Conservation (phyloP, 2,797 vertebrate species). For the Falco cherrug region DNA sequence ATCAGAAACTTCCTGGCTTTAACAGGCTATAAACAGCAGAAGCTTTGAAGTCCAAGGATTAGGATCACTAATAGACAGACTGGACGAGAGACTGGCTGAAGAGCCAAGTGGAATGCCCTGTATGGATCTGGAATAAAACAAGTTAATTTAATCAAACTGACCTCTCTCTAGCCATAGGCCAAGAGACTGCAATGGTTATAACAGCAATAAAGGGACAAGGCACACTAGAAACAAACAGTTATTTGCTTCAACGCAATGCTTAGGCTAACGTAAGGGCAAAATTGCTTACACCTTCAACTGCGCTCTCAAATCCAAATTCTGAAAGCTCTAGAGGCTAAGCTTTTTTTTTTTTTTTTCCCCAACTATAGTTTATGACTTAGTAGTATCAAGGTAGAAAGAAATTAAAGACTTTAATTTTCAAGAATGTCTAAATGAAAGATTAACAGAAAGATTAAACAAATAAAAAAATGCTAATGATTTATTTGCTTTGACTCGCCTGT, state of each 20-base stretch:
- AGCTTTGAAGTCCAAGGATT: slow-evolving; percentile 82
- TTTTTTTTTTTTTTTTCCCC: neutral
- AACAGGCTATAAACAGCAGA: slow-evolving; percentile 84
- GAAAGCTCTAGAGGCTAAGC: neutral
- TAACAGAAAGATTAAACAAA: neutral
- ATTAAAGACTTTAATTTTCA: neutral
- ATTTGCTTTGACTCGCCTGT: neutral
- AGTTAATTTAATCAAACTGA: slow-evolving; percentile 73
- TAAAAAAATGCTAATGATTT: neutral
- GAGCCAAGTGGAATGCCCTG: slow-evolving; percentile 73
- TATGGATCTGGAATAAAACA: slow-evolving; percentile 73
- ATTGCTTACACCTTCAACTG: neutral
- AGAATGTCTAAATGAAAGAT: neutral
- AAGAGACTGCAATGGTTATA: slow-evolving; percentile 52
- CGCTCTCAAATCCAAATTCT: neutral
- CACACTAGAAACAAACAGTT: slow-evolving; percentile 29
- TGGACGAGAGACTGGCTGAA: slow-evolving; percentile 70
- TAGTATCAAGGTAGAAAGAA: neutral
- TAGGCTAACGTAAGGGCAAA: neutral
- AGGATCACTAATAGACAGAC: slow-evolving; percentile 76
- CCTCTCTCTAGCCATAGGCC: slow-evolving; percentile 37
- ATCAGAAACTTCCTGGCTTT: slow-evolving; percentile 86
- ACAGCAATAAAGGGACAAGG: slow-evolving; percentile 28
- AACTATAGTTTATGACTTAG: neutral
- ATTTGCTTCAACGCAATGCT: neutral